A percentile compares a stretch with the other conserved stretches of the same genome.
Evolutionary conservation across 2,888 invertebrate species (phyloP).

Genomic region (Spilosoma lubricipeda): DNA sequence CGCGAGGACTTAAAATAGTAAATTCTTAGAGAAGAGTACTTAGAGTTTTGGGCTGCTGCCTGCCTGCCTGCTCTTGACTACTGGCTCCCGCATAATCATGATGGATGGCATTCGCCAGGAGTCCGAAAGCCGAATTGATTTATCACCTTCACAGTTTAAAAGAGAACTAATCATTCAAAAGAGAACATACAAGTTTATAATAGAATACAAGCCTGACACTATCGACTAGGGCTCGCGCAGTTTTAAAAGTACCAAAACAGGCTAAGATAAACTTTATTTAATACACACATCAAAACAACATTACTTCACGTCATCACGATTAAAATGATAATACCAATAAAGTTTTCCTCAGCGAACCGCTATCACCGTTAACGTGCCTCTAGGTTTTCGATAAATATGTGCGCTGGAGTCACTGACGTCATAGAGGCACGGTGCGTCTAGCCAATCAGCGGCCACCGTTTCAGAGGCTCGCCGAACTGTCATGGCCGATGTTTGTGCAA

Average conservation of each 20-base stretch:
- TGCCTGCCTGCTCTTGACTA: too few species aligned
- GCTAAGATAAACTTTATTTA: background rate
- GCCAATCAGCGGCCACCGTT: conserved; percentile 67
- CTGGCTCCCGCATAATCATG: too few species aligned
- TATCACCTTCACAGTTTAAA: too few species aligned
- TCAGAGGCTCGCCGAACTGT: conserved; percentile 73
- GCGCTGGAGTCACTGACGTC: conserved; percentile 72
- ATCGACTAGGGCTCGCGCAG: too few species aligned
- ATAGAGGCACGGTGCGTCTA: conserved; percentile 69
- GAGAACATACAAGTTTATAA: too few species aligned
- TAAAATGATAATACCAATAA: conserved; percentile 11
- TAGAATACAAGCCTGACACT: too few species aligned
- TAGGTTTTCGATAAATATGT: conserved; percentile 62
- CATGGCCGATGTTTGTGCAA: conserved; percentile 64
- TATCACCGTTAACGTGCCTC: conserved; percentile 54
- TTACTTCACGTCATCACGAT: background rate
- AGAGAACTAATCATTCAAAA: too few species aligned
- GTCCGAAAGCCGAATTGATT: too few species aligned
- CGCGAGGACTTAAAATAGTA: too few species aligned
- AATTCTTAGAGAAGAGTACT: too few species aligned
- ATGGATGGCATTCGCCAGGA: too few species aligned
- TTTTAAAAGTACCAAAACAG: background rate
- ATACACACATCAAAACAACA: background rate
- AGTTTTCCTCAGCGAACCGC: conserved; percentile 48
- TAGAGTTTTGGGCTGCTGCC: too few species aligned